Conservation (phyloP, 2,113 vertebrate genomes). For the Chiloscyllium plagiosum region DNA sequence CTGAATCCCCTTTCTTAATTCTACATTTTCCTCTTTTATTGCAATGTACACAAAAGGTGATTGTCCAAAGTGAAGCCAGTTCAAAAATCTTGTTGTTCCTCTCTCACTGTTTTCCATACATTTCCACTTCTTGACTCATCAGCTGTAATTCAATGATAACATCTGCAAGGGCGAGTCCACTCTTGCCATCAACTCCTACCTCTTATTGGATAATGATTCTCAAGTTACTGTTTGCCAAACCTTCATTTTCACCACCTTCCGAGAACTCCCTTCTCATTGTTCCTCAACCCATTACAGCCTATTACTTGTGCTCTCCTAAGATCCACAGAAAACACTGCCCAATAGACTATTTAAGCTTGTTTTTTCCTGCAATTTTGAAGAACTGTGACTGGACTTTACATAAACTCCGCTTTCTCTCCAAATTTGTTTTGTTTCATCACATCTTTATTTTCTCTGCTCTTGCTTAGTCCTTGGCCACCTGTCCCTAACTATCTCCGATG, state of each 20-base stretch:
- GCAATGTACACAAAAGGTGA: neutral
- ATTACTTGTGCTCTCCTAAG: neutral
- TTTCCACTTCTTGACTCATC: neutral
- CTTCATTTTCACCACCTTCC: neutral
- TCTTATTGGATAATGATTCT: neutral
- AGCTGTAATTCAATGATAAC: neutral
- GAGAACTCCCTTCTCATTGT: neutral
- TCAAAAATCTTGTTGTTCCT: neutral
- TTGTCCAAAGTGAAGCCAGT: neutral
- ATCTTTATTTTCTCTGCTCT: neutral
- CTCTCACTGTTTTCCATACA: neutral
- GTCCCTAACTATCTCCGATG: neutral
- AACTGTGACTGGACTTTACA: no score
- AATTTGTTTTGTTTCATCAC: no score
- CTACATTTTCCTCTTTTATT: neutral
- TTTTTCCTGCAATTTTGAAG: neutral
- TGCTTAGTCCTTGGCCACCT: neutral
- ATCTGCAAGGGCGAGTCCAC: neutral
- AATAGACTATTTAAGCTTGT: neutral
- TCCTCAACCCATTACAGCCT: neutral
- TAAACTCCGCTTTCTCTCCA: no score
- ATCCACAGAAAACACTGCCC: neutral
- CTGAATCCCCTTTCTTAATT: neutral
- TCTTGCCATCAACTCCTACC: neutral
- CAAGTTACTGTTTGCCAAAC: neutral